Conservation (phyloP, 2,888 invertebrate genomes). For the Cyclophora albipunctata region DNA sequence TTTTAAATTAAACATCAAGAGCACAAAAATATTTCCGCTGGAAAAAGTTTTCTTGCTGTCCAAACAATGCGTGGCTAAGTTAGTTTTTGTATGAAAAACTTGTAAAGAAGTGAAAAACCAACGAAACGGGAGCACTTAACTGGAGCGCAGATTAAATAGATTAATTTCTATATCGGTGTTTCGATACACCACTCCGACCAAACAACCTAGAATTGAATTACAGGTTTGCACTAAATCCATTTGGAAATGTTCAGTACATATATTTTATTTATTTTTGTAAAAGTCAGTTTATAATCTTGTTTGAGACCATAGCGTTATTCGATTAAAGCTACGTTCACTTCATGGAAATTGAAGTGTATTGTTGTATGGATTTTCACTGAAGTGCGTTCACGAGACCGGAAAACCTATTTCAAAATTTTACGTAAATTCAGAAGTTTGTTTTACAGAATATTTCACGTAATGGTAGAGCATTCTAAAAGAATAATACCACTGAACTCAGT, state of each 20-base stretch:
- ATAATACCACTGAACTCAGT: no score
- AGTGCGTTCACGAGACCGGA: no score
- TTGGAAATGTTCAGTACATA: neutral
- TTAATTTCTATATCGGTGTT: slow-evolving; percentile 4
- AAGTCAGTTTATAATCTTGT: no score
- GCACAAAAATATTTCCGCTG: neutral
- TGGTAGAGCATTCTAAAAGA: no score
- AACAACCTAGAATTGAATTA: slow-evolving; percentile 7
- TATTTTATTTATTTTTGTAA: no score
- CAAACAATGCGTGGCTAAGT: slow-evolving; percentile 5
- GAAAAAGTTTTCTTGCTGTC: slow-evolving; percentile 2
- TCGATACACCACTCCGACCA: neutral
- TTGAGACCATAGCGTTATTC: no score
- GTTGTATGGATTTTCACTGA: no score
- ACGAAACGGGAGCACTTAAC: slow-evolving; percentile 1
- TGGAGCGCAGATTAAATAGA: slow-evolving; percentile 4
- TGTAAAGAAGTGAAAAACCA: neutral
- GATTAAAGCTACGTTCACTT: no score
- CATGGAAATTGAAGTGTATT: no score
- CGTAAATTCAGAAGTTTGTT: no score
- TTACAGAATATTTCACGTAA: no score
- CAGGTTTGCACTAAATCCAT: slow-evolving; percentile 6
- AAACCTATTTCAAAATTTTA: no score
- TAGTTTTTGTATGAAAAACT: slow-evolving; percentile 5
- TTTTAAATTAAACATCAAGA: neutral